Conservation (phyloP, 2,113 vertebrate species). For the Dascyllus trimaculatus region DNA sequence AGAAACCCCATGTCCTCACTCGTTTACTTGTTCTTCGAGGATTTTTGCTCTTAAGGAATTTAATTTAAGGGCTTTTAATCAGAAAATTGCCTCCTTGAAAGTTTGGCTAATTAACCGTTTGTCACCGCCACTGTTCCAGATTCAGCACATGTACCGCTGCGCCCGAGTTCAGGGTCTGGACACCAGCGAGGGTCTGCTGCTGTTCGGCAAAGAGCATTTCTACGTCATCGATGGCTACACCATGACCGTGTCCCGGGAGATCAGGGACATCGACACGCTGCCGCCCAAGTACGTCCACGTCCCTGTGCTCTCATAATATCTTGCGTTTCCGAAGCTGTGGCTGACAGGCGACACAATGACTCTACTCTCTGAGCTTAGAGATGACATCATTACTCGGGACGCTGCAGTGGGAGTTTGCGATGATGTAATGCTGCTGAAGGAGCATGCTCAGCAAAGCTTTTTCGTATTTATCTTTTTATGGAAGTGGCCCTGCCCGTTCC, state of each 20-base stretch:
- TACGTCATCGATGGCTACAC: constrained; percentile 99
- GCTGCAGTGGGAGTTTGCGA: constrained; percentile 56
- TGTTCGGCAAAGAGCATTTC: constrained; percentile 99
- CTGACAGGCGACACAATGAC: background rate
- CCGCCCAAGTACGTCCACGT: constrained; percentile 90
- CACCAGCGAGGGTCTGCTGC: constrained; percentile 96
- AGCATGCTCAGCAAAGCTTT: constrained; percentile 51
- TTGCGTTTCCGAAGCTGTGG: background rate
- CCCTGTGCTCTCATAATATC: background rate
- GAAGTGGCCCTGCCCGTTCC: background rate
- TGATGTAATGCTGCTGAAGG: constrained; percentile 66
- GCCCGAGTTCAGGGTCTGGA: constrained; percentile 97
- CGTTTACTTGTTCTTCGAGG: no score
- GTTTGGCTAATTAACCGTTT: background rate
- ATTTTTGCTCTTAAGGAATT: background rate
- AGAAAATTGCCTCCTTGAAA: background rate
- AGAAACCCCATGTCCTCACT: background rate
- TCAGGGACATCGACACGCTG: constrained; percentile 96
- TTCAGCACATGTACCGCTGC: constrained; percentile 99
- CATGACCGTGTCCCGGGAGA: constrained; percentile 97
- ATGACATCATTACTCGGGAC: constrained; percentile 61
- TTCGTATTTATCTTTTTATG: constrained; percentile 24
- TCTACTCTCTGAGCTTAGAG: background rate
- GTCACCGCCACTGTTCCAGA: constrained; percentile 77
- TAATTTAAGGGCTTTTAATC: background rate